Conservation (phyloP, 1,140 invertebrate genomes). For the Polypedilum pembai region DNA sequence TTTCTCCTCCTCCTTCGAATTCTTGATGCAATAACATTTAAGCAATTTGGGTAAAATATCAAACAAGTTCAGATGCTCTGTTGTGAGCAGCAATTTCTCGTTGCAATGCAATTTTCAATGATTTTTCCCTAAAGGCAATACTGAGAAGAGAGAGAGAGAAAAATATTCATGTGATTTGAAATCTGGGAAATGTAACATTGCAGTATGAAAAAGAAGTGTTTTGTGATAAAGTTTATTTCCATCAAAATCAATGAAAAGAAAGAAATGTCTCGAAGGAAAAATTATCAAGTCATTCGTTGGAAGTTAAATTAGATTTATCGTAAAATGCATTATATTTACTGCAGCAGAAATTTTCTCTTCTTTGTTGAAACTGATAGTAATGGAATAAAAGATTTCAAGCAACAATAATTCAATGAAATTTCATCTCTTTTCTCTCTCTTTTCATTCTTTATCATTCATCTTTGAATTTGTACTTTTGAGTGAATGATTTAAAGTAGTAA, state of each 20-base stretch:
- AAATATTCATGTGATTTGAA: neutral
- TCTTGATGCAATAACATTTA: slow-evolving; percentile 27
- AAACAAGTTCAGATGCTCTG: neutral
- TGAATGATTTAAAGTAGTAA: no score
- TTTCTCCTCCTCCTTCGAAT: neutral
- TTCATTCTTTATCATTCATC: no score
- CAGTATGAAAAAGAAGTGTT: neutral
- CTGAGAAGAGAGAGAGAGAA: neutral
- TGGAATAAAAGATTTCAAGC: neutral
- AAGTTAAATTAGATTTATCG: slow-evolving; percentile 7
- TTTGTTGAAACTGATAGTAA: neutral
- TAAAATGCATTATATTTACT: neutral
- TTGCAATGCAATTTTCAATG: neutral
- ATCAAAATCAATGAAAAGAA: slow-evolving; percentile 3
- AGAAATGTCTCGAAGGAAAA: neutral
- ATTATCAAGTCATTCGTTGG: slow-evolving; percentile 18
- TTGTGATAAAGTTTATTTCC: neutral
- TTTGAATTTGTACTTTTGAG: no score
- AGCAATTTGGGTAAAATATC: slow-evolving; percentile 24
- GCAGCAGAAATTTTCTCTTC: neutral
- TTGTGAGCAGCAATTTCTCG: neutral
- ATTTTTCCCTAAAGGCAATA: neutral
- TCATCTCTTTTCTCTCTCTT: no score
- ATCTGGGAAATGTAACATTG: neutral
- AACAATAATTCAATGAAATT: no score